These are phyloP conservation scores for Zapus hudsonius DNA, from an alignment of 2,113 vertebrate genomes.

Conservation along the genomic window DNA sequence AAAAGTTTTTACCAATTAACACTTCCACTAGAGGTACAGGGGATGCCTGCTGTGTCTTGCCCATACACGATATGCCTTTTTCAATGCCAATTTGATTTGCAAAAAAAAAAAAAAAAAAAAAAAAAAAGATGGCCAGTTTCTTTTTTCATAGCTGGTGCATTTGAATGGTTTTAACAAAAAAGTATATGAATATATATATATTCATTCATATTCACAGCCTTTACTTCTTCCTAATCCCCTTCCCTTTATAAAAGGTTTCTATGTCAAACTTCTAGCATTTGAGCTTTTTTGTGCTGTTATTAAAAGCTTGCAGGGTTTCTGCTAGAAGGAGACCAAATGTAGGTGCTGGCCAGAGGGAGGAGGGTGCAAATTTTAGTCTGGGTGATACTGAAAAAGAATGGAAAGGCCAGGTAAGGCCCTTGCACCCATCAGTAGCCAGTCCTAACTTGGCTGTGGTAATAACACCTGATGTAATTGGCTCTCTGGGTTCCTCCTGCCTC, in stretches of 20 bases:
- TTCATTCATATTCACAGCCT: conserved; percentile 12
- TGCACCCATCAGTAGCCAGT: neutral
- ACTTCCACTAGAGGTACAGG: conserved; percentile 63
- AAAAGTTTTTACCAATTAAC: conserved; percentile 74
- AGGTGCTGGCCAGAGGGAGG: neutral
- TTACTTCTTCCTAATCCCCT: neutral
- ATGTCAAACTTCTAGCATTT: neutral
- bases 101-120: conserved; percentile 22
- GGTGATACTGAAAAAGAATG: neutral
- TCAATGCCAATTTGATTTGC: conserved; percentile 68
- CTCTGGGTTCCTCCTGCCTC: neutral
- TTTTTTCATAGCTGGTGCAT: conserved; percentile 69
- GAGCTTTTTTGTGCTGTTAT: neutral
- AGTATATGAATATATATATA: neutral
- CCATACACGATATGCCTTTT: conserved; percentile 55
- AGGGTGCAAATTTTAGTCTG: neutral
- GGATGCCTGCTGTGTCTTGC: conserved; percentile 42
- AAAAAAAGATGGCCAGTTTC: conserved; percentile 38
- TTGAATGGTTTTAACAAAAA: conserved; percentile 39
- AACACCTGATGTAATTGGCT: neutral
- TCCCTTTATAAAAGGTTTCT: neutral
- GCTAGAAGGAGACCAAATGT: neutral
- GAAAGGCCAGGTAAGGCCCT: neutral
- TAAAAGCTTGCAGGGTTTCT: neutral
- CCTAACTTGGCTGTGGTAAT: neutral